A percentile compares a stretch with the other conserved stretches of the same genome.
Conservation (phyloP, 2,113 vertebrate species). For the Hippocampus guttulatus region DNA sequence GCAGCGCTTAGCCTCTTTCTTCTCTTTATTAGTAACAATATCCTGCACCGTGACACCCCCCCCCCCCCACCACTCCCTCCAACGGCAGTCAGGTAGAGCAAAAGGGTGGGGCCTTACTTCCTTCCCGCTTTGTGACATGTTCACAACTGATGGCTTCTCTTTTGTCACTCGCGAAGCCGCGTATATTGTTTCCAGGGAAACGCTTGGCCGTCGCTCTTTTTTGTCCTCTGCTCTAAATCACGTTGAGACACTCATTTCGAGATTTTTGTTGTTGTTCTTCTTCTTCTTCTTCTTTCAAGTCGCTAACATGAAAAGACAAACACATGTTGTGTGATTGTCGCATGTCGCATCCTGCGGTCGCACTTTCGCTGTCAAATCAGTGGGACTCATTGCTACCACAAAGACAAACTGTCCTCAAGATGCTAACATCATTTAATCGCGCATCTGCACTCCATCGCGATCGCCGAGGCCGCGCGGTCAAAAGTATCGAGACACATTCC, state of each 20-base stretch:
- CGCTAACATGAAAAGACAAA: too few relatives aligned
- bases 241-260: not conserved
- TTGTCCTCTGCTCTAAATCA: slow-evolving; percentile 26
- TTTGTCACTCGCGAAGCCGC: slow-evolving; percentile 70
- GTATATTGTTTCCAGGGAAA: slow-evolving; percentile 46
- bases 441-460: too few relatives aligned
- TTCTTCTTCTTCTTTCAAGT: not conserved
- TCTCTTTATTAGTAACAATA: slow-evolving; percentile 72
- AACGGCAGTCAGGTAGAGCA: slow-evolving; percentile 69
- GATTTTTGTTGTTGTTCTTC: not conserved
- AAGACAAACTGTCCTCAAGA: too few relatives aligned
- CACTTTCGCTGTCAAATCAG: too few relatives aligned
- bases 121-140: slow-evolving; percentile 62
- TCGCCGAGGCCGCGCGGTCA: too few relatives aligned
- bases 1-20: slow-evolving; percentile 70
- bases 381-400: too few relatives aligned
- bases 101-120: slow-evolving; percentile 67
- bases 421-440: too few relatives aligned
- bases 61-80: slow-evolving; percentile 13
- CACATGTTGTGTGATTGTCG: too few relatives aligned
- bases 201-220: slow-evolving; percentile 16
- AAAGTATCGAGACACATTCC: too few relatives aligned
- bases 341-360: too few relatives aligned
- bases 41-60: slow-evolving; percentile 62
- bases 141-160: slow-evolving; percentile 65